These are phyloP conservation scores for Rattus norvegicus DNA, from an alignment of 2,113 vertebrate genomes.

Conservation along the genomic window DNA sequence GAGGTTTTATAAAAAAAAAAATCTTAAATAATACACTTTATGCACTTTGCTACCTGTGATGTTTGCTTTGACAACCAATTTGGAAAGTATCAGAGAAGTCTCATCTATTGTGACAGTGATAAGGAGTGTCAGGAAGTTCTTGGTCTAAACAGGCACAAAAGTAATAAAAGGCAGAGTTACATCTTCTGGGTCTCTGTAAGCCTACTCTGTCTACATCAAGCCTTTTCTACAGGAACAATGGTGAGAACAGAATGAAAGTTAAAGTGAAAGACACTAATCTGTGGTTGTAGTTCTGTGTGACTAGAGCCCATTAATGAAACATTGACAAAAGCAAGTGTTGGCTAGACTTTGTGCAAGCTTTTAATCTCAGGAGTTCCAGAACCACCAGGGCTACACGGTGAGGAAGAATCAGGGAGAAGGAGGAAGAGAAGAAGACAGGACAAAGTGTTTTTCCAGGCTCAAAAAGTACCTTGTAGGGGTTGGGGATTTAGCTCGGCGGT, in stretches of 20 bases:
- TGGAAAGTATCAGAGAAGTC: neutral
- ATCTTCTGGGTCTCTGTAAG: neutral
- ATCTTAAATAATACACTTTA: neutral
- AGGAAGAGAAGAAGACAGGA: neutral
- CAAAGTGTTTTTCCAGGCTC: no score
- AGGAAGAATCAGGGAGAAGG: no score
- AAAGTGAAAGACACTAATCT: neutral
- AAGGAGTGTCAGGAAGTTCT: neutral
- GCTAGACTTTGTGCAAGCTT: neutral
- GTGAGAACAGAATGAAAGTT: neutral
- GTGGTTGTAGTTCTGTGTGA: no score
- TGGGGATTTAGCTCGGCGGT: no score
- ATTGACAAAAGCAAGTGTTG: neutral
- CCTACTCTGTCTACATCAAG: neutral
- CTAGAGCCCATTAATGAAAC: neutral
- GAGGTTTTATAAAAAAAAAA: neutral
- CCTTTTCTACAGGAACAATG: neutral
- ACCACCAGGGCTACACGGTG: neutral
- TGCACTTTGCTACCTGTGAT: neutral
- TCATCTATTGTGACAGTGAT: neutral
- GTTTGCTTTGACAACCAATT: neutral
- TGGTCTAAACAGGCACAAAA: neutral
- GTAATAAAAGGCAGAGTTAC: neutral
- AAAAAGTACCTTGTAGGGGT: no score
- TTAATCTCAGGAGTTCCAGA: neutral